phyloP scores from a whole-genome alignment of 2,113 vertebrate genomes.

The Ammospiza nelsoni region DNA sequence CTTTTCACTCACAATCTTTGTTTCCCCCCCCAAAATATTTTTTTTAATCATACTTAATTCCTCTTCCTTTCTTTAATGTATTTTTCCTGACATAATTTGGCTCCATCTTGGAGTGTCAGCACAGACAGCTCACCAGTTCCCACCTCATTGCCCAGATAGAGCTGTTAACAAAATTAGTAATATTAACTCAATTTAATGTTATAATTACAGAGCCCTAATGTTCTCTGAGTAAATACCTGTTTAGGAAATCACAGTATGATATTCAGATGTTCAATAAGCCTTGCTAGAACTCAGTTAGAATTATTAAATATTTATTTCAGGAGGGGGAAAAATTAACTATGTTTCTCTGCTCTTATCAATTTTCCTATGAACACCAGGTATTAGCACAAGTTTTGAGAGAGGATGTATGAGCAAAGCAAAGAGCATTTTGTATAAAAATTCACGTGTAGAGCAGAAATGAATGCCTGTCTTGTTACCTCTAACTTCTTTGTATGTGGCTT shows the following conservation, averaged over 20 bases:
- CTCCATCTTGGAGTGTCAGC: background rate
- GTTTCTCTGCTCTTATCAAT: background rate
- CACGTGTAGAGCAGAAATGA: background rate
- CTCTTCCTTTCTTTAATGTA: background rate
- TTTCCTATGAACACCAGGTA: background rate
- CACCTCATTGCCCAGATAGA: background rate
- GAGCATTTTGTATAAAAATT: background rate
- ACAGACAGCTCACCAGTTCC: background rate
- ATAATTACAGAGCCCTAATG: background rate
- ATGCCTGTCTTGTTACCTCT: background rate
- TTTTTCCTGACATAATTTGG: background rate
- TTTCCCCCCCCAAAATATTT: background rate
- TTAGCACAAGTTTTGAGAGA: background rate
- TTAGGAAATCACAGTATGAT: background rate
- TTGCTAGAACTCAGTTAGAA: background rate
- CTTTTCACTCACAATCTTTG: background rate
- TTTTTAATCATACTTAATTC: background rate
- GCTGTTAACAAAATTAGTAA: background rate
- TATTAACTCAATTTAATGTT: background rate
- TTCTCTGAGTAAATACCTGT: background rate
- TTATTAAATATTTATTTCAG: background rate
- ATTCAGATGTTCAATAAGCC: background rate
- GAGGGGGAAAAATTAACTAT: background rate
- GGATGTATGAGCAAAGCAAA: background rate
- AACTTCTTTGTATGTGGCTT: background rate